Evolutionary conservation across 30 jellyfish, hydroid and myxozoan species (phyloP), one percentile per base, ranked within the genome.

Genomic region (Calvadosia cruxmelitensis): DNA sequence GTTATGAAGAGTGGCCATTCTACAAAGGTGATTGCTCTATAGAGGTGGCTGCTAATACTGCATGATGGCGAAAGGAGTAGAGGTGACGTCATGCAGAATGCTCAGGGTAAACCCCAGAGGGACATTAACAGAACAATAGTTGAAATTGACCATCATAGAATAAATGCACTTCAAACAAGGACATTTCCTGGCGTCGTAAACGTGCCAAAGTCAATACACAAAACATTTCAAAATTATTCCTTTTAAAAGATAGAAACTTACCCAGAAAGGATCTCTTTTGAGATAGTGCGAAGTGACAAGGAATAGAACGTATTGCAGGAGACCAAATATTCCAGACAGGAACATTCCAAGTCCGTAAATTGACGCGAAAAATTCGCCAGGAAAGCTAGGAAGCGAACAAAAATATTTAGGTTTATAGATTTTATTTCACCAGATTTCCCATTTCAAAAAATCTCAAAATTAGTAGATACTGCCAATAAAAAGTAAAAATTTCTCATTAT

Each of bases 211-310:
- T 42, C 10, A 42, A 5, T 42, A 42, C 57, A 42, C 15, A 42
- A 42, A 42, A 42, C n/a, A n/a, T n/a, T 42, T 42, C 10, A 10
- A 20, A 42, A 20, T 42, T 10, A 42, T 42, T 5, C 57, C 10
- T 42, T 42, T 20, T 5, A 5, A 24, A 49, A 2, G 23, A 48
- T 27, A 3, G 0, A 0, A 0, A 29, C 83, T 61, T 71, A 83
- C 95, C 95, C 93, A 83, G 34, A 83, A 83, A 24, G 95, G 95
- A 70, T 83, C 70, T 24, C 94, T 86, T 10, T 30, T 29, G 34
- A 71, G 70, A 27, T 2, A 31, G 2, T 62, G 36, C 34, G 80
- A 73, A 3, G 93, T 63, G 15, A 83, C 50, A 25, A 64, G 62
- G 70, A 78, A 83, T 48, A 83, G 61, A 10, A 73, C 84, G 63